Conservation (phyloP, 2,888 invertebrate genomes). For the Parnassius glacialis region DNA sequence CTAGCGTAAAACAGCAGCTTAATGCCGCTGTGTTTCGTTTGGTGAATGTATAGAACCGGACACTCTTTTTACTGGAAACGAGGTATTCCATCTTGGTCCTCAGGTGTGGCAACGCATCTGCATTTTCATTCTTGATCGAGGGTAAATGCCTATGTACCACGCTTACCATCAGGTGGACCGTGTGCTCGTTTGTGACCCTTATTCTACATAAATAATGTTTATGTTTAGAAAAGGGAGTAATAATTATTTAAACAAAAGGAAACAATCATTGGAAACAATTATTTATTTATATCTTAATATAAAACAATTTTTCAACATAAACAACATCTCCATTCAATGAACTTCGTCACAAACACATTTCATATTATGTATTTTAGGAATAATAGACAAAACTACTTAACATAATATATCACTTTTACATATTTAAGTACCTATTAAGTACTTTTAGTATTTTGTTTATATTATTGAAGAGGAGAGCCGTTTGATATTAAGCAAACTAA, state of each 20-base stretch:
- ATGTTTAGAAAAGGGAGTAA: too few relatives aligned
- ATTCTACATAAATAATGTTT: too few relatives aligned
- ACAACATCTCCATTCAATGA: slow-evolving; percentile 37
- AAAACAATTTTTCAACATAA: slow-evolving; percentile 65
- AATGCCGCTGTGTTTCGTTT: too few relatives aligned
- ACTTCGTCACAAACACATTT: slow-evolving; percentile 27
- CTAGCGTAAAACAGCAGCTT: too few relatives aligned
- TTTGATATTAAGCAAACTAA: neutral
- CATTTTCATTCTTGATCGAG: too few relatives aligned
- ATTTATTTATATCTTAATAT: slow-evolving; percentile 46
- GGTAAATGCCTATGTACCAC: too few relatives aligned
- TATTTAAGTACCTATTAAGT: slow-evolving; percentile 1
- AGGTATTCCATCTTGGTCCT: too few relatives aligned
- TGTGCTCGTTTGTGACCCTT: too few relatives aligned
- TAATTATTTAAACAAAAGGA: slow-evolving; percentile 22
- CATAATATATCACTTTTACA: slow-evolving; percentile 22
- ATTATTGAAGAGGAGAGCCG: slow-evolving; percentile 1
- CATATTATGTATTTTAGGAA: slow-evolving; percentile 10
- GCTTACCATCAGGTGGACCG: too few relatives aligned
- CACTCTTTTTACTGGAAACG: too few relatives aligned
- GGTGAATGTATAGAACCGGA: too few relatives aligned
- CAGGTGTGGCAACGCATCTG: too few relatives aligned
- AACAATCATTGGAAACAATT: slow-evolving; percentile 52
- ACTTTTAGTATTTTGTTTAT: neutral
- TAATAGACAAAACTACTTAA: slow-evolving; percentile 9